These are phyloP conservation scores for Rhineura floridana DNA, from an alignment of 2,113 vertebrate species.

Conservation along the genomic window DNA sequence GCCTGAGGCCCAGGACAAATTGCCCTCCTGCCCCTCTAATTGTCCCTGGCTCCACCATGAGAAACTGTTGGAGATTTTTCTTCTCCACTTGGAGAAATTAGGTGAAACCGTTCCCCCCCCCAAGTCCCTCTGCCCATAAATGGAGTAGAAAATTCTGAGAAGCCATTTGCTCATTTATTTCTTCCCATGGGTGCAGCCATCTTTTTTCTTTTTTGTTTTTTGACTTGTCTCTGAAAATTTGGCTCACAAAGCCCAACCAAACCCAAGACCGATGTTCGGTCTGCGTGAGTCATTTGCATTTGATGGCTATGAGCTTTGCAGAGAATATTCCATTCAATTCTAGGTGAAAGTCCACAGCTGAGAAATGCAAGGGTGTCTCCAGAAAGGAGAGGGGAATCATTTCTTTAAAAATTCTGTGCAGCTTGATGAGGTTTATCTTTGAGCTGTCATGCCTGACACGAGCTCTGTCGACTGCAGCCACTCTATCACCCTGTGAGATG, in stretches of 20 bases:
- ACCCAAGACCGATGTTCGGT: not conserved
- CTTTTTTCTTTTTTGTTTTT: not conserved
- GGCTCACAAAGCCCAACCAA: not conserved
- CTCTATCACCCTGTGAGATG: not conserved
- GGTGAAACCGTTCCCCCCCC: no score
- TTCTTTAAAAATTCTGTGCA: not conserved
- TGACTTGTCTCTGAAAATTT: not conserved
- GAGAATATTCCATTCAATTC: not conserved
- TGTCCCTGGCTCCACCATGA: no score
- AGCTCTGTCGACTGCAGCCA: conserved; percentile 5
- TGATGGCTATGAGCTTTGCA: fast-evolving
- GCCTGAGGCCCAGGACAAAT: no score
- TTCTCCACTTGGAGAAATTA: no score
- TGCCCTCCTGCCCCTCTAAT: no score
- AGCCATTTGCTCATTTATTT: not conserved
- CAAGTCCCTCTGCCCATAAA: no score
- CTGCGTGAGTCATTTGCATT: not conserved
- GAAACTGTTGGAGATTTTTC: no score
- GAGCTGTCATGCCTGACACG: not conserved
- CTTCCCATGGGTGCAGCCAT: no score
- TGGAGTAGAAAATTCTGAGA: no score
- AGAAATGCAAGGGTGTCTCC: not conserved
- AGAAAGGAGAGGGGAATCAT: not conserved
- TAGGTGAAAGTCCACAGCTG: not conserved
- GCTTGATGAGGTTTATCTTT: conserved; percentile 12